These are phyloP conservation scores for Lycaena phlaeas DNA, from an alignment of 2,888 invertebrate species.

Conservation along the genomic window DNA sequence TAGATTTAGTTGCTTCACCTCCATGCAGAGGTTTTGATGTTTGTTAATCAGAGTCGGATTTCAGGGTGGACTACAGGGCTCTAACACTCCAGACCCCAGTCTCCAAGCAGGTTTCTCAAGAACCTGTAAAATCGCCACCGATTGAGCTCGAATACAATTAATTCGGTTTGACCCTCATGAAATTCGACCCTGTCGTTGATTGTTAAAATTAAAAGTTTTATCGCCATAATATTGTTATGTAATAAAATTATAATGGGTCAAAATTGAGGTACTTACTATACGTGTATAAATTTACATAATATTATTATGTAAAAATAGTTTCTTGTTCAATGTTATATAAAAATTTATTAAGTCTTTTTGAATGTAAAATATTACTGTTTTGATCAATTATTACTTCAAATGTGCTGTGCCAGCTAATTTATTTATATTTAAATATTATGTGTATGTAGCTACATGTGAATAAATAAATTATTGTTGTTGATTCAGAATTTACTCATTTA, in stretches of 20 bases:
- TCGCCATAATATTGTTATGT: too few relatives aligned
- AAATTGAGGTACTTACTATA: background rate
- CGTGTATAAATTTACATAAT: background rate
- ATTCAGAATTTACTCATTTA: conserved; percentile 23
- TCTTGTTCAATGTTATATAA: conserved; percentile 1
- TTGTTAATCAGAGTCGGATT: too few relatives aligned
- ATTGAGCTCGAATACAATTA: too few relatives aligned
- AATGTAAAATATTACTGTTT: conserved; percentile 16
- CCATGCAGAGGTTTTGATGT: too few relatives aligned
- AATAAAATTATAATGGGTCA: background rate
- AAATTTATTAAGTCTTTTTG: conserved; percentile 12
- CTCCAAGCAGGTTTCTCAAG: too few relatives aligned
- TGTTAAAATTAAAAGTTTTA: too few relatives aligned
- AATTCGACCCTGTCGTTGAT: too few relatives aligned
- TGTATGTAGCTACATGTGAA: conserved; percentile 50
- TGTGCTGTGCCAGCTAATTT: conserved; percentile 54
- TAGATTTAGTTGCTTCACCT: too few relatives aligned
- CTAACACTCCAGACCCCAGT: too few relatives aligned
- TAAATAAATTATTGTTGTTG: conserved; percentile 68
- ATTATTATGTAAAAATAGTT: conserved; percentile 1
- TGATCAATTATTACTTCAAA: conserved; percentile 18
- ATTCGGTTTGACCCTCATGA: too few relatives aligned
- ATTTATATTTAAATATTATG: conserved; percentile 32
- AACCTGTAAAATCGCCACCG: too few relatives aligned
- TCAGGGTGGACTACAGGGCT: too few relatives aligned